Conservation (phyloP, 2,797 vertebrate species). For the Onychomys torridus region DNA sequence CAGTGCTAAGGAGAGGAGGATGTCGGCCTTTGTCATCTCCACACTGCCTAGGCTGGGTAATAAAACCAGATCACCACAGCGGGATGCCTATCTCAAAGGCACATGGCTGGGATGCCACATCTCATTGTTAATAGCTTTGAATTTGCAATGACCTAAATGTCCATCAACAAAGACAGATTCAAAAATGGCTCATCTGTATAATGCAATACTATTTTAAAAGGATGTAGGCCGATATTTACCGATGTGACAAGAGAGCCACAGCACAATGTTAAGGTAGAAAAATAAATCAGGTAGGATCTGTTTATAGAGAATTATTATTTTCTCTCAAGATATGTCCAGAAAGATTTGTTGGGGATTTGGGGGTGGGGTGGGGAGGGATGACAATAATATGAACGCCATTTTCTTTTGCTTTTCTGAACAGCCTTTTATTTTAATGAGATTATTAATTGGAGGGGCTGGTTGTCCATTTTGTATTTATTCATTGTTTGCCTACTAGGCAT, state of each 20-base stretch:
- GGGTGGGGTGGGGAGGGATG: background rate
- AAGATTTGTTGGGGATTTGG: background rate
- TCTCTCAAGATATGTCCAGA: conserved; percentile 7
- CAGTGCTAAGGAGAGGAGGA: background rate
- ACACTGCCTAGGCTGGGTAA: background rate
- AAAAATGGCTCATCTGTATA: conserved; percentile 60
- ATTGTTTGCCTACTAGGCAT: background rate
- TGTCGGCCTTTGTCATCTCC: conserved; percentile 32
- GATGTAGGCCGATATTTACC: background rate
- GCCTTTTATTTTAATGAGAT: conserved; percentile 21
- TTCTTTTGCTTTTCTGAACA: background rate
- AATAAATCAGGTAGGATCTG: conserved; percentile 4
- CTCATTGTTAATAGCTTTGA: conserved; percentile 49
- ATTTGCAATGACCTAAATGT: conserved; percentile 65
- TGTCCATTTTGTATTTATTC: background rate
- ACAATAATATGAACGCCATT: background rate
- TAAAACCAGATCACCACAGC: background rate
- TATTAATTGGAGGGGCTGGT: background rate
- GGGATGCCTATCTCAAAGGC: background rate
- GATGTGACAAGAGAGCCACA: background rate
- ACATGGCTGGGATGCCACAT: background rate
- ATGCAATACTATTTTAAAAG: conserved; percentile 59
- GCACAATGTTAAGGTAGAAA: background rate
- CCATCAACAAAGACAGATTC: conserved; percentile 52
- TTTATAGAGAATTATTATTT: conserved; percentile 44